Conservation (phyloP, 1,140 invertebrate genomes). For the Lepidurus apus region DNA sequence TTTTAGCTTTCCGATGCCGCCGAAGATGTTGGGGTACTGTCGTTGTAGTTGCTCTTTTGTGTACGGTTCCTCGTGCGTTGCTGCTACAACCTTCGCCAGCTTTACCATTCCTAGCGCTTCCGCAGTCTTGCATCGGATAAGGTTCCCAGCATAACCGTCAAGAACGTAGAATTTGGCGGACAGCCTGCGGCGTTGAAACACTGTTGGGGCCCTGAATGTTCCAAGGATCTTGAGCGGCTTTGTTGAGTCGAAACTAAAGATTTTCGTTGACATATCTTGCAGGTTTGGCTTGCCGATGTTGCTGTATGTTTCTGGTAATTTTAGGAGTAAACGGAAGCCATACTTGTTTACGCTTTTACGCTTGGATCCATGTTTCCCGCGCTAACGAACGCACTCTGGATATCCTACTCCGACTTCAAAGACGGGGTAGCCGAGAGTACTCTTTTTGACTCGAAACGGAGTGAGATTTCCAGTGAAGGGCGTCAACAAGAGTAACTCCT, state of each 20-base stretch:
- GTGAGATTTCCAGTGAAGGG: too few species aligned
- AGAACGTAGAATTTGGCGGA: background rate
- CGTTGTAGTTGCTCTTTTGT: background rate
- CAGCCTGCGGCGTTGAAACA: background rate
- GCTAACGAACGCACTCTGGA: too few species aligned
- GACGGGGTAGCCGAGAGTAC: too few species aligned
- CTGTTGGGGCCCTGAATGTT: background rate
- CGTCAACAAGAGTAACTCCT: too few species aligned
- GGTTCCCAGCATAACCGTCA: background rate
- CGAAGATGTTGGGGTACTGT: background rate
- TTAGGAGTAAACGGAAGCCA: too few species aligned
- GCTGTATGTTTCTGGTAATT: background rate
- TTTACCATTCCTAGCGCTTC: background rate
- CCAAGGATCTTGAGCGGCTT: background rate
- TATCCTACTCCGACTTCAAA: too few species aligned
- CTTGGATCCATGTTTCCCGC: too few species aligned
- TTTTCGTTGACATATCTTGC: background rate
- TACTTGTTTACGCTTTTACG: too few species aligned
- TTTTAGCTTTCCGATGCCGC: conserved; percentile 19
- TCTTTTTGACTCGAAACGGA: too few species aligned
- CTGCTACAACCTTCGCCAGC: background rate
- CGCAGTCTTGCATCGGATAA: background rate
- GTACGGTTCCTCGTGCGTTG: background rate
- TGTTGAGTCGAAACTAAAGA: background rate
- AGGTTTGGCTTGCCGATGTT: background rate